These are phyloP conservation scores for Clupea harengus DNA, from an alignment of 2,113 vertebrate genomes.

Conservation along the genomic window DNA sequence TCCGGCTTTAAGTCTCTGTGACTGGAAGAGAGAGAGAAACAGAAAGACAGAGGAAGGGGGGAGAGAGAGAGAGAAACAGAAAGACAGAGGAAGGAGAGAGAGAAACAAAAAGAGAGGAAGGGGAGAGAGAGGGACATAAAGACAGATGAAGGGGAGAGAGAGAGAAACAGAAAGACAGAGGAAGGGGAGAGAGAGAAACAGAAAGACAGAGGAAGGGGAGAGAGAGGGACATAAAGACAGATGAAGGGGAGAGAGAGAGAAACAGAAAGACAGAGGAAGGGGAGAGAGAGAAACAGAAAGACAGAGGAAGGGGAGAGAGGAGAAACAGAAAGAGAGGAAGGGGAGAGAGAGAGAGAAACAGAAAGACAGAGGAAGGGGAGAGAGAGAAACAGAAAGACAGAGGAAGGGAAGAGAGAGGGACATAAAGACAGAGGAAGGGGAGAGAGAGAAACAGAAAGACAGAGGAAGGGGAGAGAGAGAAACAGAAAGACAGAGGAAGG, in stretches of 20 bases:
- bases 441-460: neutral
- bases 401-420: neutral
- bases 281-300: neutral
- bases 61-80: neutral
- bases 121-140: neutral
- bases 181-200: neutral
- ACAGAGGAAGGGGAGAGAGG: neutral
- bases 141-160: neutral
- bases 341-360: conserved; percentile 4
- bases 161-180: neutral
- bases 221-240: neutral
- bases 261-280: too few relatives aligned
- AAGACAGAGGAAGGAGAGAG: neutral
- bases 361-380: neutral
- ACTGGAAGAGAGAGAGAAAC: conserved; percentile 58
- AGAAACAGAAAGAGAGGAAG: conserved; percentile 7
- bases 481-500: neutral
- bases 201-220: neutral
- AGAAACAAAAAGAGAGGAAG: neutral
- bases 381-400: neutral
- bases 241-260: neutral
- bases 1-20: conserved; percentile 92
- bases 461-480: conserved; percentile 12
- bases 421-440: neutral
- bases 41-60: neutral